Evolutionary conservation across 1,140 invertebrate genomes (phyloP), one percentile per base, ranked within the genome.

Genomic region (Nasonia longicornis): DNA sequence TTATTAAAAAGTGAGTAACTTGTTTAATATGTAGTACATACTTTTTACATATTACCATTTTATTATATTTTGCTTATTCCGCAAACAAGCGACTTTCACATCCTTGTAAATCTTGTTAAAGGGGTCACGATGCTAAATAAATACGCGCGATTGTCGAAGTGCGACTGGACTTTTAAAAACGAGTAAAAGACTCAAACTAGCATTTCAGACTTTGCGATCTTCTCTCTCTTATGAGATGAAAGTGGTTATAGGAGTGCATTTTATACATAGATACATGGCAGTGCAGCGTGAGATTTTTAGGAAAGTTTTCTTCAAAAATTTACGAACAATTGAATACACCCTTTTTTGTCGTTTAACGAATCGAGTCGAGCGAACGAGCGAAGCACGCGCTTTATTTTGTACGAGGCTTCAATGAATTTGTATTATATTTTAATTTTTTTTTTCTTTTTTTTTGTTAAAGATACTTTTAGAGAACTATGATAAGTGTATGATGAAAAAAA

Each of bases 181-280:
- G 42, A 64, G 42, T 22, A 22, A 75, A 81, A 26, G 2, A 29
- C 31, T 58, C 38, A 31, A 66, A 70, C 14, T 14, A 42, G 38
- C 7, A 31, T 48, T 29, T 81, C 80, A 81, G 80, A 81, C 80
- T 81, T 77, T 66, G 26, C 35, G 35, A 82, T 58, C 22, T 81
- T 72, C 76, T 82, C 80, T 82, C 75, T 82, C 75, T 63, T 81
- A 16, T 81, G 22, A 74, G 67, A 63, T 72, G 38, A 77, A 72
- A 66, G 45, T 70, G 22, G 73, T 42, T 42, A 42, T 69, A 22
- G 26, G 8, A 7, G 38, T 81, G 52, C 2, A 71, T 31, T 73
- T 80, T 11, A 70, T 64, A 72, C 4, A 48, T 67, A 71, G 3
- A 66, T 48, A 67, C 75, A 31, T 67, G 63, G 69, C 76, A 78